Evolutionary conservation across 2,888 invertebrate genomes (phyloP).

Genomic region (Heterodera filipjevi): DNA sequence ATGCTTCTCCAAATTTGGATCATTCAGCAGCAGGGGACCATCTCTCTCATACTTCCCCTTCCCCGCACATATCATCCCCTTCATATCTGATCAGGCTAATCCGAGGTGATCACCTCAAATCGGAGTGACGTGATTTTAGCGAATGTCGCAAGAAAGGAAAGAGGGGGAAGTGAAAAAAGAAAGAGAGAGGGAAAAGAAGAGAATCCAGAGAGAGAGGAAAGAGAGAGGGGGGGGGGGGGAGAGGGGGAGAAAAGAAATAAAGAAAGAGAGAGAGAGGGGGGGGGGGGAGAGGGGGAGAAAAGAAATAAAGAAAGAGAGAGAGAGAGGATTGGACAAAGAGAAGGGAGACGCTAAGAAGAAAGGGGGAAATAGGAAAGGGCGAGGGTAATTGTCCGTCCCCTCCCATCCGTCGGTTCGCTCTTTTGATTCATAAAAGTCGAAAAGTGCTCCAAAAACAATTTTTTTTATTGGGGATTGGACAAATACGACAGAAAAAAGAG

Average conservation of each 20-base stretch:
- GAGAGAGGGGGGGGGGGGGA: too few relatives aligned
- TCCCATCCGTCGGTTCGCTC: background rate
- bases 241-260: too few relatives aligned
- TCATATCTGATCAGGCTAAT: constrained; percentile 2
- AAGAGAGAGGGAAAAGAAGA: too few relatives aligned
- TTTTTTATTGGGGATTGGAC: background rate
- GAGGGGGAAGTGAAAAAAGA: too few relatives aligned
- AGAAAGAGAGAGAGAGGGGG: too few relatives aligned
- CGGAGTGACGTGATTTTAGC: background rate
- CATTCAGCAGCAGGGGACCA: background rate
- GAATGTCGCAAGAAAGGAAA: background rate
- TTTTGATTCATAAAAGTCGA: background rate
- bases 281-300: too few relatives aligned
- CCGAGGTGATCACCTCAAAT: background rate
- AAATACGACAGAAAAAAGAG: background rate
- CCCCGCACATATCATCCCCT: background rate
- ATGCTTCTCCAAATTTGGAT: too few relatives aligned
- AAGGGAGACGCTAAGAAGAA: too few relatives aligned
- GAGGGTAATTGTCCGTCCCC: background rate
- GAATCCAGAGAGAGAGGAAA: too few relatives aligned
- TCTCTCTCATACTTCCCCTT: background rate
- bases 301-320: too few relatives aligned
- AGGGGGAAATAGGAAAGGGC: too few relatives aligned
- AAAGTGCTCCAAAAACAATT: background rate
- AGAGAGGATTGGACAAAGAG: too few relatives aligned